Base-by-base conservation (phyloP, 2,797 vertebrate species). In the Myiotriccus ornatus region DNA sequence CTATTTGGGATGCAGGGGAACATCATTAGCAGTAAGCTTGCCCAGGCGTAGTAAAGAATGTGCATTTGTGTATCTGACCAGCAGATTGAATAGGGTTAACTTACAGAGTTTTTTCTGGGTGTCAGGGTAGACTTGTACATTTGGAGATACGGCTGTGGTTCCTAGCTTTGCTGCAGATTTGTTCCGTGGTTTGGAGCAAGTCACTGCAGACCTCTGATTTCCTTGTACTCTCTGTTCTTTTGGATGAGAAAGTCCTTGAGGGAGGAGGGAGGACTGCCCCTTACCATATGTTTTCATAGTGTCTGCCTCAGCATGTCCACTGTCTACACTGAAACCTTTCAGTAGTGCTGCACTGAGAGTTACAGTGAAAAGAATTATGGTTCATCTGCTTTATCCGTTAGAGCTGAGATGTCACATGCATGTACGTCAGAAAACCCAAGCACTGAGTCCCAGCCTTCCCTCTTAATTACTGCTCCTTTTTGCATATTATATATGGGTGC, bases 341-440 rank as follows among this genome's bases (percentile, higher is more conserved):
- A 47, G 56, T 74, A 44, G 27, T 77, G 60, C 78, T 76, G 62
- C 47, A 44, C 6, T 18, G 49, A 57, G 62, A 74, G 34, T 50
- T 78, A 50, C 35, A 62, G 28, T 43, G 77, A 34, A 59, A 90
- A 52, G 18, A 67, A 43, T 81, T 53, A 9, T 17, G 43, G 24
- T 37, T 76, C 25, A 12, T 70, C 71, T 80, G n/a, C 43, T 24
- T 62, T 27, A 39, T 83, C 46, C 12, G 0, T 64, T 79, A 67
- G 8, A 20, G 30, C 52, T 53, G 69, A 79, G 43, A 32, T 78
- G 41, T 62, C 64, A 28, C 21, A 3, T 27, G 44, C 5, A 4
- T 2, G 0, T 39, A 35, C 0, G 0, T 53, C 68, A 75, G 60
- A 74, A 89, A 75, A 25, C 20, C 9, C 3, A 4, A 81, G 24